Base-by-base conservation (phyloP, 1,140 invertebrate species). In the Orius laevigatus region DNA sequence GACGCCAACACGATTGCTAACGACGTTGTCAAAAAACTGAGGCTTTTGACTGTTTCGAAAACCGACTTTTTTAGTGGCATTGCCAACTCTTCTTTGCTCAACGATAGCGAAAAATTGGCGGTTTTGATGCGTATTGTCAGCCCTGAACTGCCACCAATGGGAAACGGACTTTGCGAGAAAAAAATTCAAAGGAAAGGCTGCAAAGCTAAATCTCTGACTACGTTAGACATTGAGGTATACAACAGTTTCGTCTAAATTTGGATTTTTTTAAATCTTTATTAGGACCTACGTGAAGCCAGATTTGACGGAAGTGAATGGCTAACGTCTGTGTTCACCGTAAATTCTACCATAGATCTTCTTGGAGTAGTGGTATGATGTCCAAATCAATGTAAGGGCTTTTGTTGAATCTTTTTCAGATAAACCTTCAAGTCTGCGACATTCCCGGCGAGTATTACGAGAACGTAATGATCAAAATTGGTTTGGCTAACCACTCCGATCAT, bases 21-120 rank as follows among this genome's bases (percentile, higher is more conserved):
- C 52, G 5, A 40, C n/a, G 19, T 52, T 16, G 79, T n/a, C 69
- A 70, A 69, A 47, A 78, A 79, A 62, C 76, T 82, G 42, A 67
- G 81, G 16, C 86, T 87, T 62, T 66, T 87, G 0, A 82, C 79
- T 0, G 63, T 89, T 53, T 77, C 74, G 0, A 75, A 81, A 1
- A 73, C 82, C 57, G 76, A 86, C 66, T 88, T 88, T 62, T 82
- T 83, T 1, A 77, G 79, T 55, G 80, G 79, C 0, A 78, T 81
- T 3, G 83, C 78, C 0, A 67, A 73, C 14, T 84, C 81, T 1
- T 67, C 70, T 20, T 62, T 88, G 2, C 66, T 89, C 9, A 73
- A 74, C 0, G 73, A 79, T 60, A 70, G 80, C 10, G 84, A 89
- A 61, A 76, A 79, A n/a, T 77, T 84, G 55, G 73, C 79, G 1